Evolutionary conservation across 2,113 vertebrate genomes (phyloP).

Genomic region (Indicator maculatus): DNA sequence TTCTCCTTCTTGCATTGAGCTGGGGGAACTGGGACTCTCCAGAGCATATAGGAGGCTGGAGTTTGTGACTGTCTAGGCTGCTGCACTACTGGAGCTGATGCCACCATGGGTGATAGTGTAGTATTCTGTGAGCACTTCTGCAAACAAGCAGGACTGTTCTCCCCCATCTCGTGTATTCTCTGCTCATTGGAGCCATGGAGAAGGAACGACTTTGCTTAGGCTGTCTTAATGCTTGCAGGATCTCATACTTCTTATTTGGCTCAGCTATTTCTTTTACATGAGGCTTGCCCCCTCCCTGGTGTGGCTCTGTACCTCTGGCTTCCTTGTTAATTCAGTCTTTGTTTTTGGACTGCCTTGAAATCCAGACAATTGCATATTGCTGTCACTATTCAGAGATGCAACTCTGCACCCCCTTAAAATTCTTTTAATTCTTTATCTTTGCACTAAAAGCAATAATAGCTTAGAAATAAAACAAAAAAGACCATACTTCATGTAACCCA

Average conservation of each 20-base stretch:
- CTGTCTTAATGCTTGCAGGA: neutral
- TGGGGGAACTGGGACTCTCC: neutral
- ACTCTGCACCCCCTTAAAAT: neutral
- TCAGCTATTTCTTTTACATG: neutral
- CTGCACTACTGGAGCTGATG: neutral
- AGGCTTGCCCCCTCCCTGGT: neutral
- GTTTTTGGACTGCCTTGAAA: neutral
- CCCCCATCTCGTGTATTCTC: neutral
- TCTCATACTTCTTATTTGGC: neutral
- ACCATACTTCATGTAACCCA: neutral
- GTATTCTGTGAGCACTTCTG: neutral
- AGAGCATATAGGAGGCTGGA: neutral
- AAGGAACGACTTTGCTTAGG: neutral
- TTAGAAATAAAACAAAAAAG: conserved; percentile 20
- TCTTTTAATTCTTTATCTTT: neutral
- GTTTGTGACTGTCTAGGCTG: neutral
- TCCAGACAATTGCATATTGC: neutral
- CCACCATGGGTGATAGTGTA: neutral
- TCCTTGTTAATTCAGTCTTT: neutral
- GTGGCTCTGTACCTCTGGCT: neutral
- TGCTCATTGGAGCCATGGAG: neutral
- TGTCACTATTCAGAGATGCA: neutral
- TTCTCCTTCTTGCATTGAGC: neutral
- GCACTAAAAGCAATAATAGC: neutral
- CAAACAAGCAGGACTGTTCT: neutral